These are phyloP conservation scores for Napeogenes sylphis DNA, from an alignment of 2,888 invertebrate genomes.

Conservation along the genomic window DNA sequence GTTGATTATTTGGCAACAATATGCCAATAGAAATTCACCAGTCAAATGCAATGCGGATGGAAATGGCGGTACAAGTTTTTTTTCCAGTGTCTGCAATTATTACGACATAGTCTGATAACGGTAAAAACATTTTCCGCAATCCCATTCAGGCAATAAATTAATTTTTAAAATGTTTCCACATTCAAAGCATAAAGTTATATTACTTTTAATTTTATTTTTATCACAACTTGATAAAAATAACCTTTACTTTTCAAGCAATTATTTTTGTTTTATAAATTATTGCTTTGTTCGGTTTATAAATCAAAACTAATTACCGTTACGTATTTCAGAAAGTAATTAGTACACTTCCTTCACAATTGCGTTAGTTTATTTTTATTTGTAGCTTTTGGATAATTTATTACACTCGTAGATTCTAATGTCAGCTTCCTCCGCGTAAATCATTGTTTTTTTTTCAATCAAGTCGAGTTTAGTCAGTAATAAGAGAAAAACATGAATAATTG, in stretches of 20 bases:
- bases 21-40: slow-evolving; percentile 35
- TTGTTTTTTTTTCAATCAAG: background rate
- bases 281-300: slow-evolving; percentile 16
- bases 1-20: slow-evolving; percentile 33
- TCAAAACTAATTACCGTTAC: slow-evolving; percentile 38
- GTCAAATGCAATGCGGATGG: slow-evolving; percentile 51
- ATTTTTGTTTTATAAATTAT: slow-evolving; percentile 15
- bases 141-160: slow-evolving; percentile 15
- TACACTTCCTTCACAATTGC: slow-evolving; percentile 52
- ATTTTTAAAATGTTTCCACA: background rate
- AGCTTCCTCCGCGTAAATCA: background rate
- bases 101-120: slow-evolving; percentile 70
- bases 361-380: slow-evolving; percentile 19
- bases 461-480: background rate
- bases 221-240: slow-evolving; percentile 2
- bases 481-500: background rate
- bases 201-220: slow-evolving; percentile 5
- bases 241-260: slow-evolving; percentile 17
- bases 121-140: slow-evolving; percentile 50
- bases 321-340: slow-evolving; percentile 49
- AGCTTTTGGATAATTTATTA: background rate
- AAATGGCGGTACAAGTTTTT: slow-evolving; percentile 49
- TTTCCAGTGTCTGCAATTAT: slow-evolving; percentile 54
- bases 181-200: slow-evolving; percentile 19
- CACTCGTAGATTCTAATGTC: background rate